These are phyloP conservation scores for Epistrophe eligans DNA, from an alignment of 2,888 invertebrate species.

Conservation along the genomic window DNA sequence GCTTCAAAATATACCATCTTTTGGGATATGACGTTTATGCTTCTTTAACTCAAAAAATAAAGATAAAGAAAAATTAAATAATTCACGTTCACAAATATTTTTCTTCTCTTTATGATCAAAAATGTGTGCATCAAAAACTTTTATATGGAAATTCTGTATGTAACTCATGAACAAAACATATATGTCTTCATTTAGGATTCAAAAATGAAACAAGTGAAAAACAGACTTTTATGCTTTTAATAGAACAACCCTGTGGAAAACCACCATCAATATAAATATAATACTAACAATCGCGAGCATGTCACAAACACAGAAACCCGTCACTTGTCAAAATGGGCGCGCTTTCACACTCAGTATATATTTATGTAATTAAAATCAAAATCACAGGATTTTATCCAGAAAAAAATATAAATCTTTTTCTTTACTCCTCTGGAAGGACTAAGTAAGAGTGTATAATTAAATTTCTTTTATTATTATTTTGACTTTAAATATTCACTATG, in stretches of 20 bases:
- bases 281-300: background rate
- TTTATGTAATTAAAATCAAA: slow-evolving; percentile 7
- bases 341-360: background rate
- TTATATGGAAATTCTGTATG: too few relatives aligned
- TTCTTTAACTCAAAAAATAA: too few relatives aligned
- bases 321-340: background rate
- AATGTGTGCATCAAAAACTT: too few relatives aligned
- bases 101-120: too few relatives aligned
- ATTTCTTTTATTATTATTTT: slow-evolving; percentile 13
- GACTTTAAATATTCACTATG: slow-evolving; percentile 14
- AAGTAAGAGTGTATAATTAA: slow-evolving; percentile 17
- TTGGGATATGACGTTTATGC: too few relatives aligned
- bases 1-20: too few relatives aligned
- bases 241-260: background rate
- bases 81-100: too few relatives aligned
- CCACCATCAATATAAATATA: background rate
- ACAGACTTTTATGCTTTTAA: background rate
- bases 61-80: too few relatives aligned
- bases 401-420: background rate
- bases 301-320: background rate
- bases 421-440: background rate
- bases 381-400: background rate
- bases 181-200: too few relatives aligned
- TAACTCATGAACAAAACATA: too few relatives aligned
- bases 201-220: too few relatives aligned